These are phyloP conservation scores for Ariolimax columbianus DNA, from an alignment of 2,888 invertebrate genomes.

Conservation along the genomic window DNA sequence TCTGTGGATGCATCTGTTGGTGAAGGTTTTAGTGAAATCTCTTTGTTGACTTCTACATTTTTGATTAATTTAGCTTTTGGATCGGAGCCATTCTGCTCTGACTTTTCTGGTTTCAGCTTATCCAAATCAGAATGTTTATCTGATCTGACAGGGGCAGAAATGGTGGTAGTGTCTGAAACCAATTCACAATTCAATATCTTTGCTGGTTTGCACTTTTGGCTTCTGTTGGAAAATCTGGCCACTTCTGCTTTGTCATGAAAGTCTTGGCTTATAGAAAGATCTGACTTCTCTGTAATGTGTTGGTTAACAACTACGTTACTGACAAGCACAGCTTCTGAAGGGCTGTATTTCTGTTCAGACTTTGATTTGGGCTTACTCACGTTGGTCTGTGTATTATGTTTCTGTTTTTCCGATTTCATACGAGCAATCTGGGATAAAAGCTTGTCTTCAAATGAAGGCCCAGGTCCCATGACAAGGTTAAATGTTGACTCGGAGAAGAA, in stretches of 20 bases:
- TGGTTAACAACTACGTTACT: not conserved
- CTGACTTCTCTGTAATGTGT: not conserved
- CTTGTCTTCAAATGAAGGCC: conserved; percentile 58
- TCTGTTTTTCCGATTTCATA: conserved; percentile 31
- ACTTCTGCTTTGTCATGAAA: not conserved
- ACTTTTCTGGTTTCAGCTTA: not conserved
- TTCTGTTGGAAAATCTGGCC: not conserved
- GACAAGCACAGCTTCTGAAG: not conserved
- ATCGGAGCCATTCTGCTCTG: not conserved
- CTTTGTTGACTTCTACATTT: not conserved
- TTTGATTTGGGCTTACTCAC: not conserved
- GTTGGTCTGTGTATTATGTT: not conserved
- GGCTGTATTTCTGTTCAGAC: not conserved
- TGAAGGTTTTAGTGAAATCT: not conserved
- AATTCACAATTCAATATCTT: not conserved
- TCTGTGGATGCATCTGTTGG: not conserved
- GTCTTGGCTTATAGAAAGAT: not conserved
- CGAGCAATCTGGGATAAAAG: conserved; percentile 34
- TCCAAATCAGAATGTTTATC: not conserved
- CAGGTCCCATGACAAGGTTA: conserved; percentile 54
- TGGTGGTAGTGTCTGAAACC: not conserved
- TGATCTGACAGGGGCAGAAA: not conserved
- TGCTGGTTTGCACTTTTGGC: not conserved
- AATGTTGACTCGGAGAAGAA: conserved; percentile 65
- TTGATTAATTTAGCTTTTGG: not conserved